phyloP scores from a whole-genome alignment of 2,797 vertebrate species.

The Chaunax sp. region DNA sequence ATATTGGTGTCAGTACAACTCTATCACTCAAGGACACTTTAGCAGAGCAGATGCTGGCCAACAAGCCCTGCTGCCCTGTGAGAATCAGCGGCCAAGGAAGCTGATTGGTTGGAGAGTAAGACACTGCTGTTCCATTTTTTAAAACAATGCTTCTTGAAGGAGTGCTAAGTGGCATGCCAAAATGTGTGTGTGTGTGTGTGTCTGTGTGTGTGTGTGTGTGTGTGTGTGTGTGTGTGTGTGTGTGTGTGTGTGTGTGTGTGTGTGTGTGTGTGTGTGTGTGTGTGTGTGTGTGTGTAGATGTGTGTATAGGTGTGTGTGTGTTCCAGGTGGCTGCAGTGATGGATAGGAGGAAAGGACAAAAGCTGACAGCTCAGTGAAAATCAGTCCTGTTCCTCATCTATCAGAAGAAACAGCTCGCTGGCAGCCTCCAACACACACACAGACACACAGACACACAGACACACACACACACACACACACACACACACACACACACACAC shows the following conservation, averaged over 20 bases:
- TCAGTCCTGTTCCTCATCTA: slow-evolving; percentile 59
- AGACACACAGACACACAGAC: slow-evolving; percentile 20
- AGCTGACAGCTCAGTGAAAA: slow-evolving; percentile 62
- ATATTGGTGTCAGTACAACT: background rate
- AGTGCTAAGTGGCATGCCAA: slow-evolving; percentile 13
- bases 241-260: background rate
- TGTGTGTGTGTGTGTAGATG: background rate
- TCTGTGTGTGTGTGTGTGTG: slow-evolving; percentile 7
- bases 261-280: slow-evolving; percentile 1
- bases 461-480: no score
- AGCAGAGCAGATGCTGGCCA: background rate
- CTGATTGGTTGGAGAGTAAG: slow-evolving; percentile 28
- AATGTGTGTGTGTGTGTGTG: background rate
- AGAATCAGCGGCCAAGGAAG: background rate
- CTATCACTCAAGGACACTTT: slow-evolving; percentile 17
- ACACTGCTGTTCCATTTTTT: slow-evolving; percentile 16
- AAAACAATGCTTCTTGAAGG: slow-evolving; percentile 10
- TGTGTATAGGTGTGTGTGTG: slow-evolving; percentile 12
- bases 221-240: slow-evolving; percentile 5
- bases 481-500: no score
- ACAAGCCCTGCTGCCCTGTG: background rate
- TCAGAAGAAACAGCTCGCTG: slow-evolving; percentile 58
- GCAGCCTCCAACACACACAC: slow-evolving; percentile 17
- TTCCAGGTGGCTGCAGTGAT: slow-evolving; percentile 59
- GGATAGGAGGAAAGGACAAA: slow-evolving; percentile 51